Base-by-base conservation (phyloP, 1,140 invertebrate genomes). In the Magallana angulata region DNA sequence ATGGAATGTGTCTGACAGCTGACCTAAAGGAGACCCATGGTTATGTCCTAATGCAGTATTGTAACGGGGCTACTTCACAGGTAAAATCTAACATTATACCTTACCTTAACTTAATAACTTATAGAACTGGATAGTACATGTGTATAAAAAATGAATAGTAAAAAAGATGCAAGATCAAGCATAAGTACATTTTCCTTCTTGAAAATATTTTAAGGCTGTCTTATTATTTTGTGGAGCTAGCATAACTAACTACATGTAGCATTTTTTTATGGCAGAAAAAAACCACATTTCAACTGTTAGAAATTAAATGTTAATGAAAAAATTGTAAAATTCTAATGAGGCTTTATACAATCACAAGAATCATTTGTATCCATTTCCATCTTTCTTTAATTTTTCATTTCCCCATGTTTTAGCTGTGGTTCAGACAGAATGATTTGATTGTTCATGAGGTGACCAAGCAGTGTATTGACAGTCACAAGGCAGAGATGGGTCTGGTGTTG, bases 391-490 rank as follows among this genome's bases (percentile, higher is more conserved):
- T 60, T 58, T 84, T 62, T 48, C 60, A 30, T 60, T 86, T 57
- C 81, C 24, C 80, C 12, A 30, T 48, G 14, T 89, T 94, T 14
- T 92, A 98, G 95, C 96, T 96, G 85, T 98, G 97, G 97, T 95
- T 96, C 81, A 95, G 97, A 85, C 95, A 96, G 1, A 96, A 96
- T 68, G 94, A 94, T n/a, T 97, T 97, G 11, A 96, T 96, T 6
- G 94, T 97, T 14, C 97, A 98, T 93, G 96, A 96, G 3, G 96
- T 96, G 87, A 96, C 97, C 11, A 96, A 97, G 30, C 96, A 97
- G 14, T 98, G 98, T 93, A 95, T 98, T 57, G 97, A 98, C 94
- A 96, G 97, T 36, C 94, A 95, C 88, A 85, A 89, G 36, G 85
- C 87, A 8, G 95, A 96, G 91, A 96, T 96, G 87, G 97, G 97